phyloP scores from a whole-genome alignment of 2,113 vertebrate species.

The Astur gentilis region DNA sequence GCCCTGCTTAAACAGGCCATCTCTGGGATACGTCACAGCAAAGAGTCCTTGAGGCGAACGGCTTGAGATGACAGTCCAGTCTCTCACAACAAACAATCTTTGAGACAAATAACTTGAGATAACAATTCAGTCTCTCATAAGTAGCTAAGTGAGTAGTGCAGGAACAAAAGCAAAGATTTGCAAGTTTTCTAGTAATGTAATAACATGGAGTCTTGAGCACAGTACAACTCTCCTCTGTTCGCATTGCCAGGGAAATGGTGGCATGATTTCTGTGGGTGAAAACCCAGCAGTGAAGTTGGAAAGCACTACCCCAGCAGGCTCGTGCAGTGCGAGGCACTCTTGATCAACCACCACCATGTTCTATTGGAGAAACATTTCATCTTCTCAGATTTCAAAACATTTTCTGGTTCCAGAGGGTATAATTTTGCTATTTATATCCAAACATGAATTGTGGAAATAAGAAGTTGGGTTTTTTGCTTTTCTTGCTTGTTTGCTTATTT shows the following conservation, averaged over 20 bases:
- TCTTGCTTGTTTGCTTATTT: neutral
- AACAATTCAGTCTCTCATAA: too few species aligned
- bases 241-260: neutral
- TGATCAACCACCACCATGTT: neutral
- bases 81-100: too few species aligned
- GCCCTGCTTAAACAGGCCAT: too few species aligned
- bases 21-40: too few species aligned
- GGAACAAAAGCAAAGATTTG: neutral
- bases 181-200: neutral
- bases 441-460: neutral
- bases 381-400: neutral
- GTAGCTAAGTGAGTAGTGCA: neutral
- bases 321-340: neutral
- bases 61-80: neutral
- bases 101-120: too few species aligned
- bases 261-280: neutral
- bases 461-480: neutral
- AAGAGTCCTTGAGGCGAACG: too few species aligned
- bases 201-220: neutral
- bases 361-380: neutral
- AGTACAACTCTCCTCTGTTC: neutral
- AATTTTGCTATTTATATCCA: neutral
- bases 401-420: neutral
- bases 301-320: neutral
- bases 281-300: neutral